phyloP scores from a whole-genome alignment of 2,113 vertebrate species.

The Condylura cristata region DNA sequence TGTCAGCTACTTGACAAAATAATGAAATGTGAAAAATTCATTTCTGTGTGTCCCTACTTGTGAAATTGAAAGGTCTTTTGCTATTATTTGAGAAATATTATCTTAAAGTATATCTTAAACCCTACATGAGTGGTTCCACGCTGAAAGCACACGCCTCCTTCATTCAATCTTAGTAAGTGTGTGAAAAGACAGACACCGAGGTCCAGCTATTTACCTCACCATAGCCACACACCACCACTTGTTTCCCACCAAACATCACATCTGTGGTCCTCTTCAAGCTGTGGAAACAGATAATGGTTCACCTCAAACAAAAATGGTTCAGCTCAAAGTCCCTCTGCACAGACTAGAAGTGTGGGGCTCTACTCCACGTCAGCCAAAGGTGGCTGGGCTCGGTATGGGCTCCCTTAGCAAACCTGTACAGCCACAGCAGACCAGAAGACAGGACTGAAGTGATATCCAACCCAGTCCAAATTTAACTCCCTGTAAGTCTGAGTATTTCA shows the following conservation, averaged over 20 bases:
- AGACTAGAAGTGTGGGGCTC: not conserved
- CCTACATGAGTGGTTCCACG: not conserved
- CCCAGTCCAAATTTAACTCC: not conserved
- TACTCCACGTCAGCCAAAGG: not conserved
- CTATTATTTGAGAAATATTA: not conserved
- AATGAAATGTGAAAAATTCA: not conserved
- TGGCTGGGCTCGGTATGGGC: not conserved
- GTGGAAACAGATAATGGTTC: slow-evolving; percentile 77
- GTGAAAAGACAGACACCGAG: slow-evolving; percentile 6
- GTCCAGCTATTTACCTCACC: slow-evolving; percentile 92
- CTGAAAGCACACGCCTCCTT: not conserved
- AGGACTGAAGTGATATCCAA: not conserved
- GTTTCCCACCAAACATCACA: slow-evolving; percentile 99
- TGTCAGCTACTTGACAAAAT: not conserved
- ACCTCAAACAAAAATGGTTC: slow-evolving; percentile 49
- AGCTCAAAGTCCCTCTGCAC: not conserved
- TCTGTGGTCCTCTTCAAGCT: slow-evolving; percentile 99
- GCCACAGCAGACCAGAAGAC: not conserved
- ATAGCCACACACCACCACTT: slow-evolving; percentile 98
- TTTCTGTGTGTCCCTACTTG: not conserved
- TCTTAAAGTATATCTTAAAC: not conserved
- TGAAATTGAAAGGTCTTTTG: not conserved
- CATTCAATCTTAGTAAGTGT: not conserved
- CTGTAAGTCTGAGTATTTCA: not conserved
- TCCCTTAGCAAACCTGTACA: not conserved